Conservation (phyloP, 92 coral and sea anemone genomes). For the Porites lobata region DNA sequence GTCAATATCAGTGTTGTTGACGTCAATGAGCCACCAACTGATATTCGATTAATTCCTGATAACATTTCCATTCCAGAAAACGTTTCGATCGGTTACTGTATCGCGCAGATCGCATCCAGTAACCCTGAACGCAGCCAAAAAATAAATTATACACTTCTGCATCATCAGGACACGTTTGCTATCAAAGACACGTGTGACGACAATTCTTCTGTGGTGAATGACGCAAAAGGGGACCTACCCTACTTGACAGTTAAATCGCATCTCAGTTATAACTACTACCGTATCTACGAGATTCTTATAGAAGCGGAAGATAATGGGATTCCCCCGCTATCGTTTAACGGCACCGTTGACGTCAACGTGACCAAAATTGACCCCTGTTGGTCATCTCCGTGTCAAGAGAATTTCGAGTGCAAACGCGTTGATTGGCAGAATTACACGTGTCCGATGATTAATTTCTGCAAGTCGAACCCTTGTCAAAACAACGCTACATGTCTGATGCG, state of each 20-base stretch:
- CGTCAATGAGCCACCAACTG: constrained; percentile 84
- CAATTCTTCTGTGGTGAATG: constrained; percentile 37
- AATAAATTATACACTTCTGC: constrained; percentile 68
- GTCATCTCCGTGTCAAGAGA: constrained; percentile 69
- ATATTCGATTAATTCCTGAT: constrained; percentile 56
- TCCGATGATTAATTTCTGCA: constrained; percentile 52
- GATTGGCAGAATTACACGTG: constrained; percentile 79
- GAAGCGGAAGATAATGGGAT: constrained; percentile 77
- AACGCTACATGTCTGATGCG: constrained; percentile 45
- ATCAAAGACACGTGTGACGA: constrained; percentile 52
- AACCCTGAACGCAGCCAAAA: constrained; percentile 86
- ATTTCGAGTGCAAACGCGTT: constrained; percentile 83
- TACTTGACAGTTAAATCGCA: constrained; percentile 60
- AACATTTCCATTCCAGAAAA: constrained; percentile 80
- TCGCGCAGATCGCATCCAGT: constrained; percentile 75
- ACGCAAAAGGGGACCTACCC: constrained; percentile 12
- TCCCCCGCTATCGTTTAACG: constrained; percentile 71
- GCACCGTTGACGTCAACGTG: constrained; percentile 71
- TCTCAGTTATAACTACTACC: constrained; percentile 74
- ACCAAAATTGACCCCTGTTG: constrained; percentile 88
- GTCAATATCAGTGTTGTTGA: constrained; percentile 71
- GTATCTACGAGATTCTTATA: constrained; percentile 61
- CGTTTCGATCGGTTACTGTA: constrained; percentile 68
- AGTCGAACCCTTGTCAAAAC: constrained; percentile 75
- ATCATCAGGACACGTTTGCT: constrained; percentile 63